A percentile compares a stretch with the other conserved stretches of the same genome.
These are phyloP conservation scores for Vulpes vulpes DNA, from an alignment of 2,113 vertebrate species.

Conservation along the genomic window DNA sequence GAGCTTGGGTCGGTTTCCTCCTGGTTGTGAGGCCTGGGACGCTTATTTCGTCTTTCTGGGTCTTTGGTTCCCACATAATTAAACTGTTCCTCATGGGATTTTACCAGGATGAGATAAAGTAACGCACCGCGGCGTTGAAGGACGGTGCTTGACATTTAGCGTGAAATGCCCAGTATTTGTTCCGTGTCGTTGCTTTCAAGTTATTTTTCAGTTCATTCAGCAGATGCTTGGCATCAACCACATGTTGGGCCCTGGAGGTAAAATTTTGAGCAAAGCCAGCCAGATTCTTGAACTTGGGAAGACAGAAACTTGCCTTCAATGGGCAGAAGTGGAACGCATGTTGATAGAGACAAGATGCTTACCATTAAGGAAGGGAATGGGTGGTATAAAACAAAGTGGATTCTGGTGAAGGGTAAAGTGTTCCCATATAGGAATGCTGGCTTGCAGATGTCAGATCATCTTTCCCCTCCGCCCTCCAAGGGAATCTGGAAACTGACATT, in stretches of 20 bases:
- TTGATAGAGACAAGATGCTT: neutral
- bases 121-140: neutral
- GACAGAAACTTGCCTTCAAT: neutral
- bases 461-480: neutral
- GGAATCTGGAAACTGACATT: conserved; percentile 12
- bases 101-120: conserved; percentile 16
- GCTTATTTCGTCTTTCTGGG: conserved; percentile 17
- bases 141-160: conserved; percentile 3
- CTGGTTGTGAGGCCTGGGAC: neutral
- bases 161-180: neutral
- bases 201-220: neutral
- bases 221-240: neutral
- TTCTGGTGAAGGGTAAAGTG: neutral
- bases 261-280: neutral
- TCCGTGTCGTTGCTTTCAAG: neutral
- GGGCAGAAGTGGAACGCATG: neutral
- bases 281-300: conserved; percentile 13
- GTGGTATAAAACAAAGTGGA: neutral
- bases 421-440: neutral
- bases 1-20: neutral
- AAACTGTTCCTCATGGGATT: conserved; percentile 26
- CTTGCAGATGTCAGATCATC: neutral
- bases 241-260: neutral
- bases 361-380: neutral
- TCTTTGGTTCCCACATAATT: conserved; percentile 2